Evolutionary conservation across 1,140 invertebrate genomes (phyloP), one percentile per base, ranked within the genome.

Genomic region (Sweltsa coloradensis): DNA sequence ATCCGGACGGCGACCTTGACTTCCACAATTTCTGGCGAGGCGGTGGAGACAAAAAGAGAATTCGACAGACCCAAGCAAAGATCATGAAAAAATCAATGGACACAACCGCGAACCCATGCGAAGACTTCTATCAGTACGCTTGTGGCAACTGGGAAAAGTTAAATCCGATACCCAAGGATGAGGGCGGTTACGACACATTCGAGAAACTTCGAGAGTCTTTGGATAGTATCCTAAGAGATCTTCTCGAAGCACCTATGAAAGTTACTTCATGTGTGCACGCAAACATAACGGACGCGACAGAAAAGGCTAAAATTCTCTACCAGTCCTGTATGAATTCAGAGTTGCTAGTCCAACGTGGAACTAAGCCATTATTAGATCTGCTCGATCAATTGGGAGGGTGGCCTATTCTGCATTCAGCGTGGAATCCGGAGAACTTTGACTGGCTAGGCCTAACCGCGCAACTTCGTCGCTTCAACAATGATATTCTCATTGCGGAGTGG

Each of bases 111-210:
- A 76, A 93, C 65, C 91, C 92, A 0, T 97, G 92, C 61, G 67
- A 83, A 2, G 89, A 97, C 62, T 96, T 95, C 62, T 95, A 92
- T 62, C 76, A 86, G 57, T 95, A 82, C 57, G 81, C 89, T 0
- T 95, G 90, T 60, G 89, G 89, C 13, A 85, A 87, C 52, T 92
- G 89, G 89, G 76, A 80, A 22, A 74, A 75, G 22, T 67, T 78
- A 34, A 86, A 92, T 66, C 83, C 83, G 1, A 89, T 93, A 51
- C 89, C 89, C 3, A 80, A 79, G 52, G 86, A 89, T 58, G 83
- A 84, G 62, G 77, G 80, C 19, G 80, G 79, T 42, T 87, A 79
- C 52, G 85, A 89, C 56, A 88, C 83, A 0, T 88, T 89, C 61
- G 84, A 87, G 64, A 82, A 85, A 65, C 65, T 88, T 24, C 69